Base-by-base conservation (phyloP, 2,888 invertebrate species). In the Argynnis bischoffii region DNA sequence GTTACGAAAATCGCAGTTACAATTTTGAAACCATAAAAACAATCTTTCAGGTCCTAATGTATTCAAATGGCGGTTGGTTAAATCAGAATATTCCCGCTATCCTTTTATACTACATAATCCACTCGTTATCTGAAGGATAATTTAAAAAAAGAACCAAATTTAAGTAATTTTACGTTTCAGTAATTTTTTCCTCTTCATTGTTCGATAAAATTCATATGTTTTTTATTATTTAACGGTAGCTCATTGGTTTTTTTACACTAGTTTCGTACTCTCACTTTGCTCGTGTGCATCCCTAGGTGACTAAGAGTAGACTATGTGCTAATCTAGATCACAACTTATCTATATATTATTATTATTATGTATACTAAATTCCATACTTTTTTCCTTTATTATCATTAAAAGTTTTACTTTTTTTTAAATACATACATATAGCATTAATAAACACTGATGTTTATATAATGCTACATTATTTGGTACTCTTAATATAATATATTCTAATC, bases 51-150 rank as follows among this genome's bases (percentile, higher is more conserved):
- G 73, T 67, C 73, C 72, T 82, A 86, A 85, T 84, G 79, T 82
- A 87, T 85, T 83, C 81, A 86, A 86, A 86, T 87, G 82, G 82
- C 78, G 74, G 77, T 71, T 67, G 66, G 77, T 73, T 74, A 72
- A 74, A 73, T 75, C 75, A 76, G 79, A 77, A 81, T 81, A 79
- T 81, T 81, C 80, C 82, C 79, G 78, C 77, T 78, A 77, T 78
- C 73, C 77, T 76, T 74, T 77, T 75, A 75, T 75, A 75, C 77
- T 76, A 72, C 76, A 73, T 81, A 82, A 85, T 82, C 81, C 80
- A 74, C 81, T 81, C 82, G 83, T 84, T 81, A 81, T 78, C 77
- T 78, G 75, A 72, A 71, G 76, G 78, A 77, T 83, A 81, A 83
- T 83, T 82, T 81, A 79, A 77, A 78, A n/a, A 66, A 64, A 77